Base-by-base conservation (phyloP, 2,113 vertebrate species). In the Vulpes vulpes region DNA sequence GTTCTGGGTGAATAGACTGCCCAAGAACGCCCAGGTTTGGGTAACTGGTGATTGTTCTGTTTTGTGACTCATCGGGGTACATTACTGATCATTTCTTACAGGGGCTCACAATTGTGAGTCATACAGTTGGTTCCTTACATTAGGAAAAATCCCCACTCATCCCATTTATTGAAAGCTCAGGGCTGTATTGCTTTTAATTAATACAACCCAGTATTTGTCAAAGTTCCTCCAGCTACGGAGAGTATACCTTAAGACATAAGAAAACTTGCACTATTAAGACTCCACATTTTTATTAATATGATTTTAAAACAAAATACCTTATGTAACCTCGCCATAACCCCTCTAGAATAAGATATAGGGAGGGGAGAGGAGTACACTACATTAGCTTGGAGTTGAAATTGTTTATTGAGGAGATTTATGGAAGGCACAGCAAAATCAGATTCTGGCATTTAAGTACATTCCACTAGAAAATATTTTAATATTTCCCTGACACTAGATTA, bases 241-340 rank as follows among this genome's bases (percentile, higher is more conserved):
- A 83, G 53, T 38, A 43, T 79, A 91, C 17, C 76, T 93, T 73
- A 27, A 96, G 79, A 85, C 20, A 81, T 30, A 87, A 91, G 71
- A 60, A 96, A 89, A 82, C 1, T 67, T 30, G 59, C 74, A 78
- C 65, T 91, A 25, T 81, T 38, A 97, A 65, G 32, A 79, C 8
- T 60, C n/a, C 30, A 89, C n/a, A 79, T 74, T 79, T 96, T 97
- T 91, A 93, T 94, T 94, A 85, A 91, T 67, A 69, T 17, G 62
- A 67, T 67, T 90, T 97, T 93, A 71, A 88, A 96, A 95, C 43
- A 93, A 89, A 59, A 81, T 82, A 30, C 22, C 55, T 98, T 73
- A 91, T 69, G 62, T 62, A 92, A 94, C 27, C 32, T 32, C 92
- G 67, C 6, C 14, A 59, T 90, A 86, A 90, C 11, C 32, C 38